Conservation (phyloP, 2,113 vertebrate species). For the Corapipo altera region DNA sequence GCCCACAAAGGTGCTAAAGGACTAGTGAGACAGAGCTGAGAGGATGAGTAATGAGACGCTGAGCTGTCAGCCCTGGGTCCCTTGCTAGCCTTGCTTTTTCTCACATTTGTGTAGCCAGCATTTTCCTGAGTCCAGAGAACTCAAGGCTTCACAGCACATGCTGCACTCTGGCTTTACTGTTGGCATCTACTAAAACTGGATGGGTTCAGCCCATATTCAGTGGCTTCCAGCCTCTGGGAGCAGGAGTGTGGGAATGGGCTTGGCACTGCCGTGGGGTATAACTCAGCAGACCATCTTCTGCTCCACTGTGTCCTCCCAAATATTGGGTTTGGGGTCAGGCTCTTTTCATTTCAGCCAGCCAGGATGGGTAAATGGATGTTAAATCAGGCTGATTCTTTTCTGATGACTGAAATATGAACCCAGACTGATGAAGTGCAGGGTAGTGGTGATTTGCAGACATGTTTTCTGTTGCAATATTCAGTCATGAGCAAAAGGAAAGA, state of each 20-base stretch:
- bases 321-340: not conserved
- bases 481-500: not conserved
- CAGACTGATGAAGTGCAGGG: not conserved
- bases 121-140: not conserved
- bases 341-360: not conserved
- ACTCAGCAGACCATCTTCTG: not conserved
- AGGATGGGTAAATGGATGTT: not conserved
- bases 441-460: not conserved
- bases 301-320: not conserved
- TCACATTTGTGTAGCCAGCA: not conserved
- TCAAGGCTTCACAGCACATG: not conserved
- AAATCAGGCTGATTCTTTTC: not conserved
- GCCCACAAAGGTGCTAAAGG: not conserved
- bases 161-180: not conserved
- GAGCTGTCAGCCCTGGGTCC: not conserved
- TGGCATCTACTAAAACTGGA: not conserved
- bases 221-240: not conserved
- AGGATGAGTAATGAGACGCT: not conserved
- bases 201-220: not conserved
- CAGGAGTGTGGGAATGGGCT: not conserved
- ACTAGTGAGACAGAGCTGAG: not conserved
- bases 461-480: not conserved
- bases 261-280: not conserved
- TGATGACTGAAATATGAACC: not conserved
- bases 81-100: not conserved